Evolutionary conservation across 2,113 vertebrate species (phyloP), one percentile per base, ranked within the genome.

Genomic region (Aspidoscelis tigris): DNA sequence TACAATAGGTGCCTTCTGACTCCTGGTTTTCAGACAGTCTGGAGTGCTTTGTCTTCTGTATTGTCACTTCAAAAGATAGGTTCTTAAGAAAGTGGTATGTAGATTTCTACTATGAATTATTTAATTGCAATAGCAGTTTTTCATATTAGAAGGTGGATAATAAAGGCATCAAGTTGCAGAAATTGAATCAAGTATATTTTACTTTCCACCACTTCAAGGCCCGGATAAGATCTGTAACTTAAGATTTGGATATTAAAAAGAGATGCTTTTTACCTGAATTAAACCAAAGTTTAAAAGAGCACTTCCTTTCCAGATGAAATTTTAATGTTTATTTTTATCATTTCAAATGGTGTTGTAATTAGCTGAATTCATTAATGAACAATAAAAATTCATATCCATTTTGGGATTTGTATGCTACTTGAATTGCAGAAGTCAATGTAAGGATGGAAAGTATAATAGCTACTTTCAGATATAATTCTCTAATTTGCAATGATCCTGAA

Each of bases 331-430:
- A 80, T 89, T 92, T 88, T 87, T 88, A 87, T 79, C 0, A 71
- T 74, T 82, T 86, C 77, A 41, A 88, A 74, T 76, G 84, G 5
- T 89, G 71, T 12, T 81, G 11, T 78, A 85, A 88, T 89, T 78
- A 83, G 39, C 84, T 87, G 71, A 84, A 86, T 88, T 88, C 70
- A 75, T 89, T 92, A 82, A 70, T 77, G 70, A 89, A 86, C 70
- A 92, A 79, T 74, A 5, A 39, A 77, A 68, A 3, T 87, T 65
- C 24, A 88, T 10, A 2, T 73, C 5, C 69, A 41, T 89, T 88
- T 0, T 1, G 21, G 84, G 78, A 58, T 68, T 20, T 0, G 0
- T 14, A 80, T 74, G 5, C 12, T 7, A 0, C 53, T 65, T 85
- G 43, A 64, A 43, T 86, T 80, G 16, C 5, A 0, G 11, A 83